Evolutionary conservation across 2,113 vertebrate genomes (phyloP).

Genomic region (Erythrocercus mccallii): DNA sequence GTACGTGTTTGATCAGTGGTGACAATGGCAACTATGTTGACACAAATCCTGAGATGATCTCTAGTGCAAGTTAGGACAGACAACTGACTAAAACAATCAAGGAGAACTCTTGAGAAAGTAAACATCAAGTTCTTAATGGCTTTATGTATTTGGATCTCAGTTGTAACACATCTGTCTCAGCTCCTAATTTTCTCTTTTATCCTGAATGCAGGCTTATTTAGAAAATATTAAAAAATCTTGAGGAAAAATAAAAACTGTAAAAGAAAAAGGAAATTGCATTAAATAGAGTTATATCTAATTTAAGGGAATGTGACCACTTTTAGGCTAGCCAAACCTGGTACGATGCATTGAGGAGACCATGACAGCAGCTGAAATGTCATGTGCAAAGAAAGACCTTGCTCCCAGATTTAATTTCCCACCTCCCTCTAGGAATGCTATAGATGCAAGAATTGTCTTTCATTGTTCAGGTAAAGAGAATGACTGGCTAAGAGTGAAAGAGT

Average conservation of each 20-base stretch:
- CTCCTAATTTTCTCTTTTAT: neutral
- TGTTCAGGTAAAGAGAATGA: neutral
- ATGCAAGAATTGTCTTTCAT: neutral
- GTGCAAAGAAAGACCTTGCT: neutral
- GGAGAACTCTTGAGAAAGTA: neutral
- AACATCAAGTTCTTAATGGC: neutral
- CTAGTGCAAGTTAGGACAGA: neutral
- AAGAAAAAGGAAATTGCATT: neutral
- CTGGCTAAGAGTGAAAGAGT: neutral
- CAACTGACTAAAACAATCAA: neutral
- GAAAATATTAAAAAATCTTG: neutral
- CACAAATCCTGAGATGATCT: neutral
- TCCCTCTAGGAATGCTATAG: neutral
- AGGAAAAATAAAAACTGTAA: neutral
- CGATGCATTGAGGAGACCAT: neutral
- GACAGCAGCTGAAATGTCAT: accelerated
- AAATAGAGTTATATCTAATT: neutral
- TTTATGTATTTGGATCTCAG: neutral
- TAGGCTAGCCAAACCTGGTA: neutral
- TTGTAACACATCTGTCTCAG: neutral
- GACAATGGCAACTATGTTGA: neutral
- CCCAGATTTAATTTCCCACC: neutral
- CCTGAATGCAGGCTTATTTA: neutral
- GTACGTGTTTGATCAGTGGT: neutral
- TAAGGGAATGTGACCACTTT: neutral